Evolutionary conservation across 2,888 invertebrate species (phyloP).

Genomic region (Sycophila texana): DNA sequence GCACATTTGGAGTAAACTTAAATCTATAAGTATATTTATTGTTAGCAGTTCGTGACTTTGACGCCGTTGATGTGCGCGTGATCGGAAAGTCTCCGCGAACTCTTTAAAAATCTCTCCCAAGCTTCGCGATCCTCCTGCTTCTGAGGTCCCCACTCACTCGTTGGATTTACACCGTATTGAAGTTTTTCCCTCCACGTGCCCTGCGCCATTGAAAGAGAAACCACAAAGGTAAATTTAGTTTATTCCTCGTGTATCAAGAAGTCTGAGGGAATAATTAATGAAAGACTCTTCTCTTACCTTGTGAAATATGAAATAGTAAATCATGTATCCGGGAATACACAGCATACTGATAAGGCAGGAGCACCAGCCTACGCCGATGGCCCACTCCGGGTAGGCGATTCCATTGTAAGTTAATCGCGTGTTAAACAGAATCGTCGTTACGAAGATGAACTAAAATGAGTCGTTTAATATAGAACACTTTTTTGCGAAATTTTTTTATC

Average conservation of each 20-base stretch:
- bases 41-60: constrained; percentile 51
- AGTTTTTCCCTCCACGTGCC: constrained; percentile 67
- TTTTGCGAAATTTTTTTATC: not conserved
- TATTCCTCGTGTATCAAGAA: too few species aligned
- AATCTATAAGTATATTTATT: constrained; percentile 4
- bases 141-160: constrained; percentile 74
- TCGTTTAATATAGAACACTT: not conserved
- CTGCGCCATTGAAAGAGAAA: constrained; percentile 50
- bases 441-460: constrained; percentile 80
- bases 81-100: constrained; percentile 55
- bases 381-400: constrained; percentile 80
- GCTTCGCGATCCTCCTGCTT: constrained; percentile 65
- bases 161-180: constrained; percentile 66
- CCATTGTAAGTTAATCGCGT: constrained; percentile 79
- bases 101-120: constrained; percentile 66
- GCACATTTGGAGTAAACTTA: constrained; percentile 24
- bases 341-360: constrained; percentile 84
- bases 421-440: constrained; percentile 80
- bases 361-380: constrained; percentile 80
- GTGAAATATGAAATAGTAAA: constrained; percentile 77
- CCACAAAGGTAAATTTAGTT: too few species aligned
- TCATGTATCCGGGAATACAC: constrained; percentile 84
- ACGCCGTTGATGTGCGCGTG: constrained; percentile 55
- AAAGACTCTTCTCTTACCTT: constrained; percentile 58
- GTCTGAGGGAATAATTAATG: too few species aligned